A percentile compares a stretch with the other conserved stretches of the same genome.
Conservation (phyloP, 2,888 invertebrate genomes). For the Morpho deidamia region DNA sequence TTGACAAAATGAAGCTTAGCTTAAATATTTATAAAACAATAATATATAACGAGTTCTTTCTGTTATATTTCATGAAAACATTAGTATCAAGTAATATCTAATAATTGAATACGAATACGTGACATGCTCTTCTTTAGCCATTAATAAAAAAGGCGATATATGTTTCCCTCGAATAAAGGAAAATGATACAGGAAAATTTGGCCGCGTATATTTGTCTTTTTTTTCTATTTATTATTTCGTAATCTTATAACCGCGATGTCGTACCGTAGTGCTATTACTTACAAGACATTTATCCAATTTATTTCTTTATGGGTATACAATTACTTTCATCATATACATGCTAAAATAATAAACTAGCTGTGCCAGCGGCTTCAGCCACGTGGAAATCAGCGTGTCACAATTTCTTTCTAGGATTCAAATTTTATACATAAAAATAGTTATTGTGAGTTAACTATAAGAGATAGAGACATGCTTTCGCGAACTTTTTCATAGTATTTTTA, state of each 20-base stretch:
- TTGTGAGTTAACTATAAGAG: too few species aligned
- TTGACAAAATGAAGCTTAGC: too few species aligned
- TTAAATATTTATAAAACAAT: neutral
- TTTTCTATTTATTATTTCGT: conserved; percentile 4
- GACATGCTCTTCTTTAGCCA: neutral
- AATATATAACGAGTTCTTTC: neutral
- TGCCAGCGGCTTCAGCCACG: too few species aligned
- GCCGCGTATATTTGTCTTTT: neutral
- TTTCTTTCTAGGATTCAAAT: too few species aligned
- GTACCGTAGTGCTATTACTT: neutral
- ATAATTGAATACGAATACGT: neutral
- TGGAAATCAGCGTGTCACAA: too few species aligned
- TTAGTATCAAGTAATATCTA: neutral
- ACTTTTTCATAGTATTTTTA: too few species aligned
- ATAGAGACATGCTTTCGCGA: too few species aligned
- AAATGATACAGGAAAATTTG: neutral
- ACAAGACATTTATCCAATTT: neutral
- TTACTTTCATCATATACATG: too few species aligned
- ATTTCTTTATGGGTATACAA: too few species aligned
- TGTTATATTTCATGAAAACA: neutral
- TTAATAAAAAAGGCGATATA: conserved; percentile 1
- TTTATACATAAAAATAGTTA: too few species aligned
- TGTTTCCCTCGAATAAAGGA: neutral
- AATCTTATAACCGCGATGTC: conserved; percentile 1
- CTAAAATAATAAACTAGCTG: too few species aligned